phyloP scores from a whole-genome alignment of 2,113 vertebrate genomes.

The Platycercus adscitus region DNA sequence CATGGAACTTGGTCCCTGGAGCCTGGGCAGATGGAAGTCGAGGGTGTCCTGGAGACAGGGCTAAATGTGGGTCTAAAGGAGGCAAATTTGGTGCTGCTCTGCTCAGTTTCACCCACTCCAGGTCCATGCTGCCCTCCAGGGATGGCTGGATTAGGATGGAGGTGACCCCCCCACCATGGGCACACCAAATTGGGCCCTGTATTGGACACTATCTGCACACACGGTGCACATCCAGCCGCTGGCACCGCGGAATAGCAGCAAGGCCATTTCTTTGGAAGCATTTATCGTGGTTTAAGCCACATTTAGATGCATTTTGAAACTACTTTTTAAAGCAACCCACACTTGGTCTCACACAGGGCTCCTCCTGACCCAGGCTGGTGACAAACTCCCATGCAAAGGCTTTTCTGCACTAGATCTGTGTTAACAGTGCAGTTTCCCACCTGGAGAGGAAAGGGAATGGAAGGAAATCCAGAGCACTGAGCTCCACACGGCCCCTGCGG shows the following conservation, averaged over 20 bases:
- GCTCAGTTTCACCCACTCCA: fast-evolving
- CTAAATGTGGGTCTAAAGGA: fast-evolving
- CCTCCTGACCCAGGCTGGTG: not conserved
- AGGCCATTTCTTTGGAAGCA: fast-evolving
- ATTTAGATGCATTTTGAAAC: not conserved
- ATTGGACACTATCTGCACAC: not conserved
- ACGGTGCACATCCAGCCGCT: fast-evolving
- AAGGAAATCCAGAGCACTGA: not conserved
- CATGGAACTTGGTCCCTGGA: not conserved
- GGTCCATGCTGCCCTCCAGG: fast-evolving
- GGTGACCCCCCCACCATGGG: not conserved
- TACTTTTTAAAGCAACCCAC: not conserved
- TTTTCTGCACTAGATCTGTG: fast-evolving
- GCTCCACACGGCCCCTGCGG: not conserved
- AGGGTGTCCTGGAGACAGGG: not conserved
- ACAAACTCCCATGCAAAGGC: fast-evolving
- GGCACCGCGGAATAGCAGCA: fast-evolving
- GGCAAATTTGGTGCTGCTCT: not conserved
- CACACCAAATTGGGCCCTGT: not conserved
- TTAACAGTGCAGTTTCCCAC: not conserved
- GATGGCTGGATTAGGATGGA: not conserved
- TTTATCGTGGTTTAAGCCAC: not conserved
- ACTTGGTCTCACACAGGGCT: not conserved
- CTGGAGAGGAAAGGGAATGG: not conserved
- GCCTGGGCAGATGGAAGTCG: fast-evolving